Percentiles rank a stretch among this genome's conserved stretches.
Evolutionary conservation across 2,113 vertebrate species (phyloP).

Genomic region (Tachysurus vachellii): DNA sequence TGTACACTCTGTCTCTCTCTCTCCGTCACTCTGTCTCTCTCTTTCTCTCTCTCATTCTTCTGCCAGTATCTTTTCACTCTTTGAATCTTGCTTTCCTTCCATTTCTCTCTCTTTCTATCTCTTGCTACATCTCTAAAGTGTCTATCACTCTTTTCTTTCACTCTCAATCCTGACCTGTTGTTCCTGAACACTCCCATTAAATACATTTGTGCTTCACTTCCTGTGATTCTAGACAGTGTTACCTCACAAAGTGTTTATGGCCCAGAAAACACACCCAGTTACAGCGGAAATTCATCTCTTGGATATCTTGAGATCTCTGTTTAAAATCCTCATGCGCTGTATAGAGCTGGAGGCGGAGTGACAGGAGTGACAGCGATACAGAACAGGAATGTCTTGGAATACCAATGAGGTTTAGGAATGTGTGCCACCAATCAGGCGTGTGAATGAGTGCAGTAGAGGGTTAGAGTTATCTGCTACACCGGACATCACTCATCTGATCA

Average conservation of each 20-base stretch:
- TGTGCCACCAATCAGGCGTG: neutral
- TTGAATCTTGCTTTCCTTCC: neutral
- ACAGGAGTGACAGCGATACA: conserved; percentile 1
- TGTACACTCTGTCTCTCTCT: neutral
- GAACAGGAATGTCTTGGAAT: neutral
- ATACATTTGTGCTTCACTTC: neutral
- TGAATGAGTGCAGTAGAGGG: conserved; percentile 1
- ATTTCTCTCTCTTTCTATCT: neutral
- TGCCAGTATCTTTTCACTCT: neutral
- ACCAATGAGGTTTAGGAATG: conserved; percentile 16
- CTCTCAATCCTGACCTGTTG: neutral
- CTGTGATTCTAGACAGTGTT: neutral
- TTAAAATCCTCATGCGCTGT: neutral
- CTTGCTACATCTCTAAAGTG: neutral
- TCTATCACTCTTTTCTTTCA: neutral
- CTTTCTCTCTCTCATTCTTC: neutral
- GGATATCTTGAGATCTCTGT: neutral
- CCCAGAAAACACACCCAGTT: neutral
- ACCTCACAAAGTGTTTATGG: neutral
- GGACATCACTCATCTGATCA: neutral
- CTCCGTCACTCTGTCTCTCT: neutral
- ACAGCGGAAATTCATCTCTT: neutral
- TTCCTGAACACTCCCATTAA: neutral
- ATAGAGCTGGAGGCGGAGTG: neutral
- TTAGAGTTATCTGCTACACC: neutral